Conservation (phyloP, 2,888 invertebrate genomes). For the Orchesellides sinensis region DNA sequence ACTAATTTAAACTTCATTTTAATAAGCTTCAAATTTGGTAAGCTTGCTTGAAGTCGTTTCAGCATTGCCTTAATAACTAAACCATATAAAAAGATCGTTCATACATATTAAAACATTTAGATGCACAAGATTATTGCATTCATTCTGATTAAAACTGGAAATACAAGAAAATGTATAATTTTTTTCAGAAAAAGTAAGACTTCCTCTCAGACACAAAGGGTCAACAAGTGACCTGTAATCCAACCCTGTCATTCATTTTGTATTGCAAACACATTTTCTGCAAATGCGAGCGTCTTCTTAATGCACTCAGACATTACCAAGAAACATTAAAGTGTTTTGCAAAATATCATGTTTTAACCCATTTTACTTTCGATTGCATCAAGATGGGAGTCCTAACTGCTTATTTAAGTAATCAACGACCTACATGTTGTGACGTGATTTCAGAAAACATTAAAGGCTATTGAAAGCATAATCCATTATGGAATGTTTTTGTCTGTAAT, state of each 20-base stretch:
- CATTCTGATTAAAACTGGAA: too few species aligned
- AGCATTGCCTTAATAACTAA: too few species aligned
- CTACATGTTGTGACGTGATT: too few species aligned
- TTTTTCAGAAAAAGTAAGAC: background rate
- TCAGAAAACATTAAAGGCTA: too few species aligned
- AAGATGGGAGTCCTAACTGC: too few species aligned
- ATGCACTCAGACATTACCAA: slow-evolving; percentile 6
- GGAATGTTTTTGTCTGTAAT: too few species aligned
- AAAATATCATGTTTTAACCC: background rate
- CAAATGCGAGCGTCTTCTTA: background rate
- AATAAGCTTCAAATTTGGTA: too few species aligned
- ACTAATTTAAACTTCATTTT: too few species aligned
- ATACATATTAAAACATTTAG: background rate
- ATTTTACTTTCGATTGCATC: background rate
- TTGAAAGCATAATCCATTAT: too few species aligned
- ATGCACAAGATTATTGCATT: background rate
- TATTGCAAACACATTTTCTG: background rate
- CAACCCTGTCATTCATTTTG: background rate
- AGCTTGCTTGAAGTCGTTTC: too few species aligned
- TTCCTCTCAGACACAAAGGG: slow-evolving; percentile 3
- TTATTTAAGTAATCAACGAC: too few species aligned
- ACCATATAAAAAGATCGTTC: background rate
- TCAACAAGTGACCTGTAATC: background rate
- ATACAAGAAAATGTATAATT: background rate
- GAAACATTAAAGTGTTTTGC: background rate